These are phyloP conservation scores for Apis florea DNA, from an alignment of 1,140 invertebrate species.

Conservation along the genomic window DNA sequence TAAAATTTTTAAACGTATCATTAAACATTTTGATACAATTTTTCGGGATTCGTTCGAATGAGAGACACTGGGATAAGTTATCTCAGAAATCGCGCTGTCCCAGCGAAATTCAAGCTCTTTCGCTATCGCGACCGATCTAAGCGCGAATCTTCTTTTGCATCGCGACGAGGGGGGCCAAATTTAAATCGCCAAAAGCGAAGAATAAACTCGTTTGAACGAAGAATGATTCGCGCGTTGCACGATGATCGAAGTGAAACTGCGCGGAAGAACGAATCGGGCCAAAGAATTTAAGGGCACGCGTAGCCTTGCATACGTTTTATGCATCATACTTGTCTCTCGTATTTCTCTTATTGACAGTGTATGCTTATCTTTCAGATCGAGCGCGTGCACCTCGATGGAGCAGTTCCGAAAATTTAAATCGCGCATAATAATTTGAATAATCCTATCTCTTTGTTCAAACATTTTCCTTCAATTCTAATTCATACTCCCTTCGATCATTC, in stretches of 20 bases:
- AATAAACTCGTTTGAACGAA: slow-evolving; percentile 17
- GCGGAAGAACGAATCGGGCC: slow-evolving; percentile 28
- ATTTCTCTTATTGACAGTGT: background rate
- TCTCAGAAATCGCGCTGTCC: background rate
- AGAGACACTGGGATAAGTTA: background rate
- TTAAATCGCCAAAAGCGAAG: background rate
- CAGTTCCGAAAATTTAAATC: too few relatives aligned
- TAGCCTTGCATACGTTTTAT: background rate
- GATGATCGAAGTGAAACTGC: slow-evolving; percentile 14
- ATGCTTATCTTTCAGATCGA: background rate
- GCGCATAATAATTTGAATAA: too few relatives aligned
- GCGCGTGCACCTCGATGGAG: too few relatives aligned
- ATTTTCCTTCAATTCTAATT: too few relatives aligned
- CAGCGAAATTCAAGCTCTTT: background rate
- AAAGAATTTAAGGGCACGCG: background rate
- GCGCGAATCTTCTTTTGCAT: background rate
- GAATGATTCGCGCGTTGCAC: background rate
- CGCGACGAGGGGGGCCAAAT: too few relatives aligned
- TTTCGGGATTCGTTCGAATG: too few relatives aligned
- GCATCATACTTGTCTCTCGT: background rate
- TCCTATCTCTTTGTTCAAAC: too few relatives aligned
- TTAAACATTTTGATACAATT: too few relatives aligned
- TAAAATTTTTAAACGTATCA: too few relatives aligned
- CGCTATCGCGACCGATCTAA: background rate
- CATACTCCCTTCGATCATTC: background rate